Conservation (phyloP, 92 coral and sea anemone genomes). For the Parazoanthus darwini region DNA sequence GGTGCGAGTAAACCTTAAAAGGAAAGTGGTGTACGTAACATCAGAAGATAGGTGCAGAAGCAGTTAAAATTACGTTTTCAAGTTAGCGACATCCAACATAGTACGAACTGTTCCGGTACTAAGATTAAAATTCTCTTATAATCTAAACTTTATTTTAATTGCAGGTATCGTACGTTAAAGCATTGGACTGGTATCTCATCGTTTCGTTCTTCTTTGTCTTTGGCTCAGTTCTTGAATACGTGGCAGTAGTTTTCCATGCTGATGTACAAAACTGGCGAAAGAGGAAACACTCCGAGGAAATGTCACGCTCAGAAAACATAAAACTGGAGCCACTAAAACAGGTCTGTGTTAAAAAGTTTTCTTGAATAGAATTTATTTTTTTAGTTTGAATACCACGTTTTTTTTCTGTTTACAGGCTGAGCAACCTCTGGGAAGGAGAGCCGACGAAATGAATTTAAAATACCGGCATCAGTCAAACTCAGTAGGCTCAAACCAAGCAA, state of each 20-base stretch:
- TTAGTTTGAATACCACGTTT: not conserved
- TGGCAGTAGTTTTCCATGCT: conserved; percentile 20
- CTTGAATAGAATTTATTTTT: not conserved
- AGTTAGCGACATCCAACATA: too few relatives aligned
- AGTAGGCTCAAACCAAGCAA: not conserved
- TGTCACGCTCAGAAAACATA: not conserved
- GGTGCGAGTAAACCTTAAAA: too few relatives aligned
- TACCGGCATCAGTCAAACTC: not conserved
- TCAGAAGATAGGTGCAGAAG: too few relatives aligned
- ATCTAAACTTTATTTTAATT: not conserved
- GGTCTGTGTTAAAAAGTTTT: not conserved
- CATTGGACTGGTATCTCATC: conserved; percentile 50
- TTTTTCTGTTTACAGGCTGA: not conserved
- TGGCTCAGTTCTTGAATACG: conserved; percentile 57
- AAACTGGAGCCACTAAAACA: not conserved
- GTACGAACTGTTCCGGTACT: not conserved
- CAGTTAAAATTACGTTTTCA: too few relatives aligned
- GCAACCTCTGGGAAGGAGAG: not conserved
- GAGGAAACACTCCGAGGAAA: not conserved
- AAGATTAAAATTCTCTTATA: not conserved
- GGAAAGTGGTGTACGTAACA: too few relatives aligned
- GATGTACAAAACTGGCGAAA: conserved; percentile 2
- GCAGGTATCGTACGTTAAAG: conserved; percentile 53
- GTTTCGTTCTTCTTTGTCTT: conserved; percentile 50
- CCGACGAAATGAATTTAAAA: not conserved